Base-by-base conservation (phyloP, 2,797 vertebrate genomes). In the Aulostomus chinensis region DNA sequence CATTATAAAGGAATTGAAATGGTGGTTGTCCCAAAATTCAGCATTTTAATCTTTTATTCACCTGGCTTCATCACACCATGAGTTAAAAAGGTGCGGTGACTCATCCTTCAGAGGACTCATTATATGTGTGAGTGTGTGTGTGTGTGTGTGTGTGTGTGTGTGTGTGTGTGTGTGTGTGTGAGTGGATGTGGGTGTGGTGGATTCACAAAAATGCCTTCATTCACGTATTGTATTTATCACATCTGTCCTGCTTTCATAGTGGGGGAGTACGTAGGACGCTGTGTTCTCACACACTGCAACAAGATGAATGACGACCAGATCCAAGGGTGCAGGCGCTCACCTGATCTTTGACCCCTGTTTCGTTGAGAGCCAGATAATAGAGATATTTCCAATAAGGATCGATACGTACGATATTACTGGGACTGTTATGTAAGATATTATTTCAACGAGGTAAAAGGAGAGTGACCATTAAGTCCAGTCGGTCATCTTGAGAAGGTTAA, bases 281-380 rank as follows among this genome's bases (percentile, higher is more conserved):
- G n/a, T n/a, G 10, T 31, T 7, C 13, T 13, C 22, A 4, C 36
- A 41, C 16, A 29, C 7, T 52, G 37, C 9, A 17, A 39, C 42
- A 47, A 34, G 35, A 71, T 62, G 14, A 70, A 66, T 58, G 38
- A 21, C 35, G 21, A 8, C 15, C 42, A 47, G 43, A 41, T 52
- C 21, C 9, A n/a, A 20, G 13, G 38, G 17, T 47, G 50, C 28
- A 67, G 65, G 47, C 47, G 50, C 41, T 51, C 24, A 55, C 71
- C 62, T 58, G 56, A 68, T 52, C 64, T 61, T 30, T 76, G 64
- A 80, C 59, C 58, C 2, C 20, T 14, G 29, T 26, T 21, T 24
- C n/a, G 7, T 42, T 31, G 25, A 25, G 9, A 21, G 34, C 33
- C 10, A 30, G 11, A 22, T 42, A 64, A 69, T 26, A 20, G 15